Conservation (phyloP, 2,888 invertebrate species). For the Octodonta nipae region DNA sequence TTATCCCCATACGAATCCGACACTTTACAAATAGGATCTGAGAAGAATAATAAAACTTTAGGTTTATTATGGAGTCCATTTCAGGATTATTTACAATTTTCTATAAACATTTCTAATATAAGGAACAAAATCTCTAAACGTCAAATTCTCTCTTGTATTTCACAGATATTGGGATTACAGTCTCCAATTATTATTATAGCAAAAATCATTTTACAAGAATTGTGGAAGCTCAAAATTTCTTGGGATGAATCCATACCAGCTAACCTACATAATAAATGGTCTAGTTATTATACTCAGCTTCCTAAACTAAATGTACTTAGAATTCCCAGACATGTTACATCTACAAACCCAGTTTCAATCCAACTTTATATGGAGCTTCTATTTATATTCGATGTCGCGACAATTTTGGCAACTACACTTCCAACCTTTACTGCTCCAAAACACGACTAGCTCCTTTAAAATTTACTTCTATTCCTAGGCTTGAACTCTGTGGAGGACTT, state of each 20-base stretch:
- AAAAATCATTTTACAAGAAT: slow-evolving; percentile 10
- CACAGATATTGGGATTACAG: slow-evolving; percentile 11
- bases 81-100: slow-evolving; percentile 5
- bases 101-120: background rate
- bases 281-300: slow-evolving; percentile 5
- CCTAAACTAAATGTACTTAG: slow-evolving; percentile 1
- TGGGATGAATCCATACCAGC: slow-evolving; percentile 11
- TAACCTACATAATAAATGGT: slow-evolving; percentile 7
- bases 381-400: background rate
- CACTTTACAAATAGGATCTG: background rate
- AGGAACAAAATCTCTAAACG: slow-evolving; percentile 6
- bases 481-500: too few species aligned
- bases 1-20: background rate
- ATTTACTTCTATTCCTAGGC: background rate
- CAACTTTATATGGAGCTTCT: slow-evolving; percentile 1
- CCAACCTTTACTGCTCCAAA: background rate
- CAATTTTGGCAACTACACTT: background rate
- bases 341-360: background rate
- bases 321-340: background rate
- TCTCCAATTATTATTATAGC: slow-evolving; percentile 7
- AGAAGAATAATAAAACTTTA: slow-evolving; percentile 1
- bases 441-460: background rate
- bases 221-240: slow-evolving; percentile 9
- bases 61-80: slow-evolving; percentile 9
- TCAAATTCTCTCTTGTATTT: slow-evolving; percentile 7